These are phyloP conservation scores for Siniperca chuatsi DNA, from an alignment of 2,113 vertebrate genomes.

Conservation along the genomic window DNA sequence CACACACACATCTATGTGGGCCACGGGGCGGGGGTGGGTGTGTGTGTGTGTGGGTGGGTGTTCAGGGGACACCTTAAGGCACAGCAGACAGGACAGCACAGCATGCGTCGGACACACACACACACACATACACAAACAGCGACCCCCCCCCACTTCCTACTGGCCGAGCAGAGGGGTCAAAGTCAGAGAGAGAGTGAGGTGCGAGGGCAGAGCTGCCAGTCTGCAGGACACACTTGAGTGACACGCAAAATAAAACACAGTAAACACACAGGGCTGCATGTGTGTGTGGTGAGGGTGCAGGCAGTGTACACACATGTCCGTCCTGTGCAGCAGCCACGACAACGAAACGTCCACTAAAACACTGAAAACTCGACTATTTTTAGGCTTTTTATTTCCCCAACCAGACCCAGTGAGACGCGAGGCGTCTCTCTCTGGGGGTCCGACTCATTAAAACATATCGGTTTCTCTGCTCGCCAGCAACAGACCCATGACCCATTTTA, in stretches of 20 bases:
- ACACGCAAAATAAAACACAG: constrained; percentile 37
- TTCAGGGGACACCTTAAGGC: constrained; percentile 69
- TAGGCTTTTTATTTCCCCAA: neutral
- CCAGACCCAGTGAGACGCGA: neutral
- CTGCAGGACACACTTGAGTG: constrained; percentile 51
- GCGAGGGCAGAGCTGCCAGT: constrained; percentile 51
- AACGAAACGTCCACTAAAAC: neutral
- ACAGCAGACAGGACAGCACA: constrained; percentile 66
- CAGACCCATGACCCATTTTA: constrained; percentile 33
- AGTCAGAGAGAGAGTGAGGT: constrained; percentile 58
- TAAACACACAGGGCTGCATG: constrained; percentile 13
- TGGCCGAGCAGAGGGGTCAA: constrained; percentile 63
- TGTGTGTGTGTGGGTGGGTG: constrained; percentile 13
- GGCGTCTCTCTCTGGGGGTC: constrained; percentile 11
- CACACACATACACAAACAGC: constrained; percentile 20
- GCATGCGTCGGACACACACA: constrained; percentile 25
- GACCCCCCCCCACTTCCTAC: constrained; percentile 22
- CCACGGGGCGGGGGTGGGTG: constrained; percentile 14
- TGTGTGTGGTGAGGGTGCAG: neutral
- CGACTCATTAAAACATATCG: constrained; percentile 27
- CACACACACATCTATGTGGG: constrained; percentile 40
- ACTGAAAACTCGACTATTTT: neutral
- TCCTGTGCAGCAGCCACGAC: constrained; percentile 14
- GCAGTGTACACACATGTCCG: neutral
- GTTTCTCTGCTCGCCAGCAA: constrained; percentile 8